Evolutionary conservation across 2,113 vertebrate species (phyloP).

Genomic region (Calidris pugnax): DNA sequence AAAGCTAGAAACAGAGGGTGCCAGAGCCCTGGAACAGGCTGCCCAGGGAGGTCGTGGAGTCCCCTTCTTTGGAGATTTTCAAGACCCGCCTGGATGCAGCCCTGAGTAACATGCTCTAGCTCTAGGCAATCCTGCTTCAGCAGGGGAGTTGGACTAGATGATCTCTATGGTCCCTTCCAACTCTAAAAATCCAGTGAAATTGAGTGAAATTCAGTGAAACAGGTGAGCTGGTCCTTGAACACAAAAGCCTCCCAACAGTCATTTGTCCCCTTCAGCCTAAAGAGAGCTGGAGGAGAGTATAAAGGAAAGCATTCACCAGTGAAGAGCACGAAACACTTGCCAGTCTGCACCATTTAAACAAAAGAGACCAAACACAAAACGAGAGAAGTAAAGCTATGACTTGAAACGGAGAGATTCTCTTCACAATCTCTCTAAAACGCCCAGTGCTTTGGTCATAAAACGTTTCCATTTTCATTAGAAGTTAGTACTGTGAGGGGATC

Average conservation of each 20-base stretch:
- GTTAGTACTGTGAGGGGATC: not conserved
- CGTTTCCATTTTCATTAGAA: not conserved
- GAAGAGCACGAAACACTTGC: constrained; percentile 10
- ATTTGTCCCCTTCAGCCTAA: constrained; percentile 7
- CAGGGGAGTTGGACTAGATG: too few relatives aligned
- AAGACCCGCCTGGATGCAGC: too few relatives aligned
- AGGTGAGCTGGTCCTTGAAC: not conserved
- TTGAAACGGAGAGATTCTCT: not conserved
- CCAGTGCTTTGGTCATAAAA: not conserved
- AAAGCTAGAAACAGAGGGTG: not conserved
- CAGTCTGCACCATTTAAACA: constrained; percentile 10
- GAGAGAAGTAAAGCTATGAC: not conserved
- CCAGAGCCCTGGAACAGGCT: too few relatives aligned
- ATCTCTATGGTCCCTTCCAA: too few relatives aligned
- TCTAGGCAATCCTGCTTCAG: too few relatives aligned
- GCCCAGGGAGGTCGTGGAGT: too few relatives aligned
- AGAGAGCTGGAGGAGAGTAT: not conserved
- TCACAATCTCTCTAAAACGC: not conserved
- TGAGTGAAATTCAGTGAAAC: not conserved
- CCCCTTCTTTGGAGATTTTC: too few relatives aligned
- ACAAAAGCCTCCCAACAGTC: constrained; percentile 15
- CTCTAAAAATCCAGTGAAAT: too few relatives aligned
- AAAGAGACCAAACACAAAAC: constrained; percentile 24
- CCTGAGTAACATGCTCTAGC: too few relatives aligned
- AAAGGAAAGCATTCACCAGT: constrained; percentile 43